Evolutionary conservation across 2,797 vertebrate genomes (phyloP).

Genomic region (Furcifer pardalis): DNA sequence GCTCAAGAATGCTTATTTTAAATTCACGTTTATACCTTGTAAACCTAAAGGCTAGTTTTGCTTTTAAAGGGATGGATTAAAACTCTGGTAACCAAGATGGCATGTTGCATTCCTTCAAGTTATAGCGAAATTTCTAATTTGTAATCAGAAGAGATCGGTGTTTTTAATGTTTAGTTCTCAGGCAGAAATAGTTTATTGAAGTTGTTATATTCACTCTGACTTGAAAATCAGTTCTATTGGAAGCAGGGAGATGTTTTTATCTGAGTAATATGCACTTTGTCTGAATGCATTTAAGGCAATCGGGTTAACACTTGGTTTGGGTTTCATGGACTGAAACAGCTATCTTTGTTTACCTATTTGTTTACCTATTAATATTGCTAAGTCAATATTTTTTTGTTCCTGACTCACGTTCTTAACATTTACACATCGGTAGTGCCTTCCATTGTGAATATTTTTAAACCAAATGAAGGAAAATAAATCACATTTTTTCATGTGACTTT

Average conservation of each 20-base stretch:
- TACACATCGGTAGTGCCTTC: not conserved
- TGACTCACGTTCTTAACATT: not conserved
- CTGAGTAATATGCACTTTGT: no score
- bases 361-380: not conserved
- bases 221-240: no score
- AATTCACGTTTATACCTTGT: not conserved
- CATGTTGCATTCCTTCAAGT: not conserved
- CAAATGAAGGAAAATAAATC: not conserved
- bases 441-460: not conserved
- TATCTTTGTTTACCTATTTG: no score
- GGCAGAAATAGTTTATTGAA: no score
- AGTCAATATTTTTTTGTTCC: not conserved
- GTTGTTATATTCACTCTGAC: not conserved
- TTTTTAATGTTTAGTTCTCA: not conserved
- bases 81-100: not conserved
- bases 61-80: not conserved
- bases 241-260: not conserved
- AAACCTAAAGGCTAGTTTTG: no score
- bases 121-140: no score
- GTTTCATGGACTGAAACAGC: no score
- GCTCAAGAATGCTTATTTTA: not conserved
- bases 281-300: no score
- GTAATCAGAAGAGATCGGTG: not conserved
- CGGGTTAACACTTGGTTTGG: not conserved
- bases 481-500: not conserved